Evolutionary conservation across 2,113 vertebrate species (phyloP), one percentile per base, ranked within the genome.

Genomic region (Sinocyclocheilus rhinocerous): DNA sequence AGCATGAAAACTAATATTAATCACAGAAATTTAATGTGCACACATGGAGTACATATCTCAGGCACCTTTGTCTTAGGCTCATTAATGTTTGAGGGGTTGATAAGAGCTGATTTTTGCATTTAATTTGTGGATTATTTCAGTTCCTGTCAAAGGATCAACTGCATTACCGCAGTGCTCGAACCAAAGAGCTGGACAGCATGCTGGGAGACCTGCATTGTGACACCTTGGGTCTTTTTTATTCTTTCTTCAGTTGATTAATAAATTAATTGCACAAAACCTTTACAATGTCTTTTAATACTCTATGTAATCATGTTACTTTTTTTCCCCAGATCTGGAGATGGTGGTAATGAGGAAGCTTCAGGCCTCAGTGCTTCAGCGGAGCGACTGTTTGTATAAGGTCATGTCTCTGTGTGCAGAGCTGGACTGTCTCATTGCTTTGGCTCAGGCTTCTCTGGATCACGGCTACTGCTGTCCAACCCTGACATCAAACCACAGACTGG

Each of bases 131-230:
- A 50, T 65, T 52, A 22, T 16, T 65, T 65, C 87, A 97, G 97
- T 99, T 99, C 91, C 93, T 99, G 65, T 98, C 97, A 84, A 95
- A 97, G 6, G 94, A 97, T 45, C 96, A 96, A 86, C 94, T 99
- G 67, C 97, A 99, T 89, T 99, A 99, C 84, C 96, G 97, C 79
- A 99, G 96, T 65, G 90, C 94, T 76, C 95, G 95, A 87, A 99
- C 98, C 75, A 98, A 96, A 89, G 97, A 99, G 88, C 92, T 99
- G 29, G 97, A 99, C 22, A 88, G 90, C 36, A 90, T 99, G 59
- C 92, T 99, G 16, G 97, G 98, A 83, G 98, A 99, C 93, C 91
- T 99, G 85, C 96, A 97, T 92, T 97, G 95, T 82, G 97, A 98
- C 89, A 97, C 98, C 87, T 94, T 95, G 94, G 95, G 95, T 95